These are phyloP conservation scores for Campylorhamphus procurvoides DNA, from an alignment of 2,113 vertebrate species.

Conservation along the genomic window DNA sequence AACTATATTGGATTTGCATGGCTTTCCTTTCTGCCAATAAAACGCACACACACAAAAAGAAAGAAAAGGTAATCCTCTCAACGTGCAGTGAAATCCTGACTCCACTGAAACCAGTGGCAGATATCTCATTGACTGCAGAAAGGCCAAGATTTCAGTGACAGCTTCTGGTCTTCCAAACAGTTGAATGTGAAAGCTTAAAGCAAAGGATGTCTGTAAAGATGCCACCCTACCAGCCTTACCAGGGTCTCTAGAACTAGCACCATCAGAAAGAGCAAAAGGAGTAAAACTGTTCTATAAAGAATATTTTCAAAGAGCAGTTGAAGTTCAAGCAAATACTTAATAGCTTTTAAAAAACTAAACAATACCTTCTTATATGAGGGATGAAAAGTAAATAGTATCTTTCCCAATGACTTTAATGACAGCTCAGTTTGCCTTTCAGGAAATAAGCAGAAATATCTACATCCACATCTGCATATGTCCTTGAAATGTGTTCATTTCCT, in stretches of 20 bases:
- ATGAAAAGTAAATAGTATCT: background rate
- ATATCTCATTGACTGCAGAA: background rate
- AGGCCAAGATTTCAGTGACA: background rate
- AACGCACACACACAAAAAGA: background rate
- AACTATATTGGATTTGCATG: background rate
- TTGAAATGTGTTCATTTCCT: background rate
- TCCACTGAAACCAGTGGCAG: background rate
- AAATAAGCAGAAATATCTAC: background rate
- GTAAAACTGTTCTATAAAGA: background rate
- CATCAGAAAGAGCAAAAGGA: background rate
- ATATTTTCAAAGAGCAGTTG: background rate
- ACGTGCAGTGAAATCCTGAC: background rate
- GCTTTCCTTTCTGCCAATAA: background rate
- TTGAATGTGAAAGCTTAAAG: background rate
- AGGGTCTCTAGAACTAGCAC: background rate
- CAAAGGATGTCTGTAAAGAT: background rate
- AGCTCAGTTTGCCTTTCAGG: background rate
- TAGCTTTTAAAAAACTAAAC: background rate
- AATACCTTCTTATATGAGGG: background rate
- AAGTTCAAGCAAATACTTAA: background rate
- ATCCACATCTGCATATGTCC: background rate
- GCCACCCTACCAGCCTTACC: background rate
- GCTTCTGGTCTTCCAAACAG: background rate
- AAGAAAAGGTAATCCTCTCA: background rate
- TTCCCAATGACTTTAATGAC: background rate